These are phyloP conservation scores for Cheilosia impressa DNA, from an alignment of 2,888 invertebrate species.

Conservation along the genomic window DNA sequence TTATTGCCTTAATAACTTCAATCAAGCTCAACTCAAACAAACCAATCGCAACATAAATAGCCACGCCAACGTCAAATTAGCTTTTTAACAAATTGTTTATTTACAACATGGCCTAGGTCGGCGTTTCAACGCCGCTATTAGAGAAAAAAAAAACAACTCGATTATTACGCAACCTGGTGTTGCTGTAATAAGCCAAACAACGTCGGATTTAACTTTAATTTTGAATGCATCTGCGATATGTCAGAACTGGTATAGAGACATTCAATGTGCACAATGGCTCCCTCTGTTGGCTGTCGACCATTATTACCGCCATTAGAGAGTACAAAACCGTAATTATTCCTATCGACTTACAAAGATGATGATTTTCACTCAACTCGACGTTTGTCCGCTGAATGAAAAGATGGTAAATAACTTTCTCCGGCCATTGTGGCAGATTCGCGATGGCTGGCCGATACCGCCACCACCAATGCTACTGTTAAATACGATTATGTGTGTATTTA, in stretches of 20 bases:
- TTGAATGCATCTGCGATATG: slow-evolving; percentile 1
- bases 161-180: slow-evolving; percentile 40
- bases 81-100: slow-evolving; percentile 46
- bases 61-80: slow-evolving; percentile 20
- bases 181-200: slow-evolving; percentile 29
- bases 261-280: slow-evolving; percentile 18
- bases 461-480: slow-evolving; percentile 52
- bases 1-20: slow-evolving; percentile 31
- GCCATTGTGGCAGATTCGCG: slow-evolving; percentile 52
- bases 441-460: slow-evolving; percentile 14
- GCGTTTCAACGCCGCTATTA: slow-evolving; percentile 41
- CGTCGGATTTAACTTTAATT: slow-evolving; percentile 9
- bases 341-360: slow-evolving; percentile 41
- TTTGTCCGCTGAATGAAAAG: slow-evolving; percentile 27
- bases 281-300: slow-evolving; percentile 6
- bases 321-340: slow-evolving; percentile 47
- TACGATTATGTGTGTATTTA: slow-evolving; percentile 50
- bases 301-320: slow-evolving; percentile 19
- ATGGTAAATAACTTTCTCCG: slow-evolving; percentile 67
- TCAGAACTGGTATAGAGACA: slow-evolving; percentile 29
- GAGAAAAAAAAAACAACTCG: slow-evolving; percentile 30
- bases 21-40: slow-evolving; percentile 15
- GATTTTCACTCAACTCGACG: slow-evolving; percentile 48
- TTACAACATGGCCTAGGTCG: slow-evolving; percentile 48
- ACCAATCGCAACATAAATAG: slow-evolving; percentile 27